Base-by-base conservation (phyloP, 2,113 vertebrate species). In the Aegotheles bennettii region DNA sequence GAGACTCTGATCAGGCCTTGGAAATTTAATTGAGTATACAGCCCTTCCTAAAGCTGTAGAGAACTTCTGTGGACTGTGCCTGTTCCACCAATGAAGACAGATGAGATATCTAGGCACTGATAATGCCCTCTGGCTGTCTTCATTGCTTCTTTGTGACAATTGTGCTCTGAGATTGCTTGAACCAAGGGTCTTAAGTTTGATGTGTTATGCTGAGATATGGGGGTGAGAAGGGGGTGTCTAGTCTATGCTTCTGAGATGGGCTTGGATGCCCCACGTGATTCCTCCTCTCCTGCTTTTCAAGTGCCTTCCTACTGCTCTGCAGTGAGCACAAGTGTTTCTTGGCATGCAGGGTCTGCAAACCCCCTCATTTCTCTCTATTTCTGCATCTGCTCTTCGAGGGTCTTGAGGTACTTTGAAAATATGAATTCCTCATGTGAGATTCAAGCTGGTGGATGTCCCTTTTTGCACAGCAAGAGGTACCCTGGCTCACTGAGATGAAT, bases 71-170 rank as follows among this genome's bases (percentile, higher is more conserved):
- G 60, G 29, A 13, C 43, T 38, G 28, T 31, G 64, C 15, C 29
- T 43, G 20, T 38, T 16, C 64, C 33, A 16, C 17, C 3, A 0
- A 1, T 0, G 17, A 45, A 45, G 48, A 13, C 0, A 1, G 68
- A 40, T 23, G 51, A 71, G 84, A 28, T 53, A 24, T 9, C 35
- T 11, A 25, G 17, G 40, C 38, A 13, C 38, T 21, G 15, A 43
- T 18, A 45, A 9, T 18, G 42, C 21, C 59, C 67, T 38, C 31
- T 11, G 9, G 21, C 20, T 43, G 7, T 20, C 45, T 43, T 59
- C 13, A 16, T 31, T 25, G 14, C 36, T 74, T 42, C 87, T n/a
- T 61, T 8, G 4, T 19, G 13, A 35, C 35, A 76, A 50, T 25
- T 47, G 19, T 50, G 26, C 54, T 53, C 68, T 21, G 43, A n/a